A percentile compares a stretch with the other conserved stretches of the same genome.
Conservation (phyloP, 1,140 invertebrate species). For the Thaumatotibia leucotreta region DNA sequence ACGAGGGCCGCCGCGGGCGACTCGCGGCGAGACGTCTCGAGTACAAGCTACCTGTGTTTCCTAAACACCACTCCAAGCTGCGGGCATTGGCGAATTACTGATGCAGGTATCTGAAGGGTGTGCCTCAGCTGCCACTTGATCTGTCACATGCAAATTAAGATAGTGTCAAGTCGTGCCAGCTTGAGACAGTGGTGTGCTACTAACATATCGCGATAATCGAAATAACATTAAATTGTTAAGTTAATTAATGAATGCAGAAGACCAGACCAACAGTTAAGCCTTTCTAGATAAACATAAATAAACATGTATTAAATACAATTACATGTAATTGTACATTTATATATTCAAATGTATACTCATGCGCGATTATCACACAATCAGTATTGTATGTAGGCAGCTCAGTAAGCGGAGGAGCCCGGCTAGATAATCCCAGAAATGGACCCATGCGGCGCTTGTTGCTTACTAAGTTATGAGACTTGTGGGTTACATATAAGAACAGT, state of each 20-base stretch:
- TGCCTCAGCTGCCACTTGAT: not conserved
- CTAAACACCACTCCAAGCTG: constrained; percentile 28
- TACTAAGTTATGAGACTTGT: constrained; percentile 27
- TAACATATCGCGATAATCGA: not conserved
- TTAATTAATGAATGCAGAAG: not conserved
- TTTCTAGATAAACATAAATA: not conserved
- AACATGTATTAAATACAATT: not conserved
- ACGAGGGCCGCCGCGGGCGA: constrained; percentile 22
- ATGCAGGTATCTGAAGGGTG: constrained; percentile 6
- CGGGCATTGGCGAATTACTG: not conserved
- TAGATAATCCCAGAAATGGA: not conserved
- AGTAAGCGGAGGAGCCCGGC: not conserved
- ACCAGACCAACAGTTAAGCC: not conserved
- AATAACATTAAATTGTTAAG: not conserved
- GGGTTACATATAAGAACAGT: constrained; percentile 30
- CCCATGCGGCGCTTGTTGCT: not conserved
- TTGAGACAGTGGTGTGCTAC: not conserved
- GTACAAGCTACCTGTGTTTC: constrained; percentile 45
- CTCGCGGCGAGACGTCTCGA: constrained; percentile 63
- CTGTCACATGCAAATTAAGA: constrained; percentile 1
- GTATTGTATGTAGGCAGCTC: not conserved
- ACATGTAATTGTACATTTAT: not conserved
- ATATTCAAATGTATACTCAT: not conserved
- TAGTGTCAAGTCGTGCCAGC: constrained; percentile 27
- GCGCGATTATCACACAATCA: not conserved